phyloP scores from a whole-genome alignment of 2,113 vertebrate genomes.

The Carassius auratus region DNA sequence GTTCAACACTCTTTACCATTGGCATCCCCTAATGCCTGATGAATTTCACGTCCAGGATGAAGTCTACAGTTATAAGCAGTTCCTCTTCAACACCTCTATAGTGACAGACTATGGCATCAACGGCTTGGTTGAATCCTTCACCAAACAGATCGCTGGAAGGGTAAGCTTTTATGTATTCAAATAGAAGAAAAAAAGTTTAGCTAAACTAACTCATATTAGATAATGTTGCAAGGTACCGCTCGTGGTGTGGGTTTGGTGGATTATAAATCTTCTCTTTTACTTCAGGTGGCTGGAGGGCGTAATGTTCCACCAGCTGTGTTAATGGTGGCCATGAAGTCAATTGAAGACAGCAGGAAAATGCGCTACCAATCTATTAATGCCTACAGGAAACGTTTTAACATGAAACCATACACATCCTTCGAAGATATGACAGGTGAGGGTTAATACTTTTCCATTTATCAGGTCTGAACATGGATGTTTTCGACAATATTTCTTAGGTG shows the following conservation, averaged over 20 bases:
- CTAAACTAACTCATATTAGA: not conserved
- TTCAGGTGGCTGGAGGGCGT: constrained; percentile 90
- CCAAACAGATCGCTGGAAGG: constrained; percentile 90
- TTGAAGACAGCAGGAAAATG: constrained; percentile 91
- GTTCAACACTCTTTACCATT: constrained; percentile 98
- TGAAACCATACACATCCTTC: constrained; percentile 90
- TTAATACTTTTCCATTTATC: not conserved
- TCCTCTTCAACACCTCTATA: constrained; percentile 93
- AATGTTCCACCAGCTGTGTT: constrained; percentile 84
- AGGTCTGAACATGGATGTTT: not conserved
- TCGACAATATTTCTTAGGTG: not conserved
- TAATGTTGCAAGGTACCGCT: constrained; percentile 22
- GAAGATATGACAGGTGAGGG: constrained; percentile 93
- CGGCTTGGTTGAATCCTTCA: constrained; percentile 90
- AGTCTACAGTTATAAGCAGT: constrained; percentile 88
- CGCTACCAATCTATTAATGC: constrained; percentile 91
- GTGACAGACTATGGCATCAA: constrained; percentile 86
- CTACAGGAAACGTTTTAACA: constrained; percentile 89
- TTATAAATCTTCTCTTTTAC: not conserved
- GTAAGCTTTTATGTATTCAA: constrained; percentile 72
- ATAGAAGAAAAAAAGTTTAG: not conserved
- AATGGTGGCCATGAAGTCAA: constrained; percentile 86
- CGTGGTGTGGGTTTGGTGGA: not conserved
- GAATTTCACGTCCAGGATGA: constrained; percentile 83
- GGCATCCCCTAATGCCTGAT: constrained; percentile 95